phyloP scores from a whole-genome alignment of 2,888 invertebrate genomes.

The Idaea dimidiata region DNA sequence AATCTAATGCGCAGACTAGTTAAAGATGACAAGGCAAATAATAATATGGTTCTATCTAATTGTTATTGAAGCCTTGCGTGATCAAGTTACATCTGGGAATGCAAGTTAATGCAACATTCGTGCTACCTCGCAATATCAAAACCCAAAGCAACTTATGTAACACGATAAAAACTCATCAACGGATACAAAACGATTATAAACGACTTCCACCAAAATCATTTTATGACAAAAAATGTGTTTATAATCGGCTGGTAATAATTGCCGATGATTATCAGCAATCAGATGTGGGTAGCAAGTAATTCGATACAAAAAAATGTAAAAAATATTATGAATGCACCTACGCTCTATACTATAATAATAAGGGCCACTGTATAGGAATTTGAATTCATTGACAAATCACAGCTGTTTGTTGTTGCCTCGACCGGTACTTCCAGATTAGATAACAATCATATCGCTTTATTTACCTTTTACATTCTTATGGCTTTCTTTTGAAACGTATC shows the following conservation, averaged over 20 bases:
- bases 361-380: constrained; percentile 23
- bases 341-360: constrained; percentile 34
- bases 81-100: constrained; percentile 39
- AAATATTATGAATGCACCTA: constrained; percentile 33
- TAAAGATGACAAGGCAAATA: constrained; percentile 41
- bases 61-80: constrained; percentile 56
- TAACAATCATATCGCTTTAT: constrained; percentile 31
- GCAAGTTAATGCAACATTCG: constrained; percentile 39
- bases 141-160: constrained; percentile 29
- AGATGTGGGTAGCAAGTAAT: background rate
- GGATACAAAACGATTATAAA: constrained; percentile 16
- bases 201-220: constrained; percentile 5
- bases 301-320: constrained; percentile 16
- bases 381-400: constrained; percentile 45
- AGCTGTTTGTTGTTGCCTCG: constrained; percentile 38
- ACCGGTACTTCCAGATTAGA: constrained; percentile 31
- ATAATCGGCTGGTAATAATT: constrained; percentile 8
- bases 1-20: constrained; percentile 32
- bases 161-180: constrained; percentile 46
- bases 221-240: constrained; percentile 22
- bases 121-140: constrained; percentile 34
- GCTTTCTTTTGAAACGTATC: constrained; percentile 16
- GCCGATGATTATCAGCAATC: constrained; percentile 1
- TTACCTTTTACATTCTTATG: constrained; percentile 20
- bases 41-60: constrained; percentile 52